Evolutionary conservation across 2,888 invertebrate species (phyloP), one percentile per base, ranked within the genome.

Genomic region (Hirtodrosophila alboralis): DNA sequence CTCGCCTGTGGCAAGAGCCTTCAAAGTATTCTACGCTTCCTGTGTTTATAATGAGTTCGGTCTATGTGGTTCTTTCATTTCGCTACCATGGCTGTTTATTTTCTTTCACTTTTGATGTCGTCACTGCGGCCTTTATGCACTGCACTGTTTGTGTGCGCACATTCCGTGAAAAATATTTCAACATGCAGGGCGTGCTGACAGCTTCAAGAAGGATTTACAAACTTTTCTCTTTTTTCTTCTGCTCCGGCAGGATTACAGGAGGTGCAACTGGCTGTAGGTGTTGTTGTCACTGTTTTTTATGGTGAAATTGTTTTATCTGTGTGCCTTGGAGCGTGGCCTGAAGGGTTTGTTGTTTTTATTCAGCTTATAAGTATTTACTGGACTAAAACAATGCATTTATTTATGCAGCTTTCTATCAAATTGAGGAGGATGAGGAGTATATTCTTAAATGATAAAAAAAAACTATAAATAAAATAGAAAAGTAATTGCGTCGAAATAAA

Each of bases 21-120:
- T 79, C 60, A 83, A 85, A 85, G 83, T 85, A 83, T 75, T 58
- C 59, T 75, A 63, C 71, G 53, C 75, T 66, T 65, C 67, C 79
- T 81, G 63, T 66, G 75, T 75, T 78, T 72, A 78, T 84, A 78
- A 84, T 78, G 77, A 77, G 77, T 84, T 81, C 52, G 71, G 57
- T 75, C 72, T 53, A 57, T 67, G 56, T 79, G 67, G 73, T 62
- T 58, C 52, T 75, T 75, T 77, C 57, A 52, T 76, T 64, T 64
- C 54, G 47, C 21, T 45, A 52, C 47, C 41, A 38, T 49, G 44
- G 26, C 44, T 61, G 44, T 21, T 56, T 52, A 64, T 60, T 66
- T 58, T 56, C 51, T 31, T 60, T 74, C 51, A 65, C 71, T 74
- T 75, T 75, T 84, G 77, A 77, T 84, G 83, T 81, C 75, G 62